Base-by-base conservation (phyloP, 2,888 invertebrate genomes). In the Eupithecia pulchellata region DNA sequence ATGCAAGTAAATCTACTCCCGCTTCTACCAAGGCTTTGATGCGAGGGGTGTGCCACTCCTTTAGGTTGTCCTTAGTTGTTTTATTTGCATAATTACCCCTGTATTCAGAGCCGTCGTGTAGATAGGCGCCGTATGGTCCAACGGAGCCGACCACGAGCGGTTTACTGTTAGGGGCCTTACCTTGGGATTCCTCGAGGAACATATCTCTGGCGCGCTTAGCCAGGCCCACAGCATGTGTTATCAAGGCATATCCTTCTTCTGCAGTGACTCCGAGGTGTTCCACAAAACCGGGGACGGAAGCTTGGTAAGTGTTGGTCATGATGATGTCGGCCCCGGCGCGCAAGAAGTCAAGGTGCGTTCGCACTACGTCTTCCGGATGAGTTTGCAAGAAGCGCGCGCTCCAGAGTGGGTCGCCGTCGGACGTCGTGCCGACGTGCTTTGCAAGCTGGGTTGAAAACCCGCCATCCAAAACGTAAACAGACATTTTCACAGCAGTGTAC, bases 101-200 rank as follows among this genome's bases (percentile, higher is more conserved):
- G 88, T 99, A 99, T 88, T 99, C 99, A 0, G 99, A 99, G 2
- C 97, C 97, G 86, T 99, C 98, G 79, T 97, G 96, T 67, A 98
- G 92, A 80, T 96, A 96, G 0, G 98, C 99, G 0, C 98, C 99
- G 84, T 98, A 99, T 0, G 99, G 98, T 0, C 99, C 99, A 29
- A 99, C 96, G 0, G 98, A 98, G 0, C 98, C 99, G 0, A 97
- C 97, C 65, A 99, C 95, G 58, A 96, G 84, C 4, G 97, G 96
- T 25, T 84, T 82, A 1, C 74, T 80, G 9, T 75, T 75, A 13
- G 78, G 75, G 36, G 75, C 66, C 1, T 78, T 77, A 27, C 74
- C 77, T 5, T 85, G 77, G 79, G 93, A 90, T 81, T 95, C 95
- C 61, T 95, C 86, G 34, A 95, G 77, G 81, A 95, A 96, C 66